phyloP scores from a whole-genome alignment of 2,888 invertebrate genomes.

The Pseudococcus jackbeardsleyi region DNA sequence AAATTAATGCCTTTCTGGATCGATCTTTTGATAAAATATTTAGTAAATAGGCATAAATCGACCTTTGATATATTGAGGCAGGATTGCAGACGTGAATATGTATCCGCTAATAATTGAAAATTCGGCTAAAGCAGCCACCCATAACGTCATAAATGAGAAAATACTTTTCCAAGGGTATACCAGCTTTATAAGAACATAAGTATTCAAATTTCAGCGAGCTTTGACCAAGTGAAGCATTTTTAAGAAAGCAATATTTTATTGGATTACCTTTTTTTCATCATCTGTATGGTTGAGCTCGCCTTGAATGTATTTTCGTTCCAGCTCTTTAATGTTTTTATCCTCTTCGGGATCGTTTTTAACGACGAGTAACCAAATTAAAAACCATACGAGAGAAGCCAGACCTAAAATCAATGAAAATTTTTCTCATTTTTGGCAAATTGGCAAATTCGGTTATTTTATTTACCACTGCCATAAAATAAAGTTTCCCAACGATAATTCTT shows the following conservation, averaged over 20 bases:
- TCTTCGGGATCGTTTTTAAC: conserved; percentile 16
- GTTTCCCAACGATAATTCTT: neutral
- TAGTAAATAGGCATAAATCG: neutral
- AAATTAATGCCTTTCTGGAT: neutral
- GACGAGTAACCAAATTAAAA: conserved; percentile 27
- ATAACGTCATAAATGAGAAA: neutral
- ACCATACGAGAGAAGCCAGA: conserved; percentile 15
- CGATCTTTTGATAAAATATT: neutral
- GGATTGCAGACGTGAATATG: neutral
- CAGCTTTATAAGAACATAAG: neutral
- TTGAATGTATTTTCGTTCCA: conserved; percentile 7
- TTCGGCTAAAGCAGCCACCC: neutral
- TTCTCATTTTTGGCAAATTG: too few relatives aligned
- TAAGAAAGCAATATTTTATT: too few relatives aligned
- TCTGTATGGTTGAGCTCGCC: neutral
- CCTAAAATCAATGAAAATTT: neutral
- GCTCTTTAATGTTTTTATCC: neutral
- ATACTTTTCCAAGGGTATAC: conserved; percentile 53
- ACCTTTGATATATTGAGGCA: conserved; percentile 30
- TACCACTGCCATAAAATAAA: neutral
- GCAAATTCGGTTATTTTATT: neutral
- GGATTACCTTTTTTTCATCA: neutral
- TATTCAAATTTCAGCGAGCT: neutral
- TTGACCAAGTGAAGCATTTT: neutral
- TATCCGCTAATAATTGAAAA: neutral